phyloP scores from a whole-genome alignment of 2,888 invertebrate genomes.

The Agrotis puta region DNA sequence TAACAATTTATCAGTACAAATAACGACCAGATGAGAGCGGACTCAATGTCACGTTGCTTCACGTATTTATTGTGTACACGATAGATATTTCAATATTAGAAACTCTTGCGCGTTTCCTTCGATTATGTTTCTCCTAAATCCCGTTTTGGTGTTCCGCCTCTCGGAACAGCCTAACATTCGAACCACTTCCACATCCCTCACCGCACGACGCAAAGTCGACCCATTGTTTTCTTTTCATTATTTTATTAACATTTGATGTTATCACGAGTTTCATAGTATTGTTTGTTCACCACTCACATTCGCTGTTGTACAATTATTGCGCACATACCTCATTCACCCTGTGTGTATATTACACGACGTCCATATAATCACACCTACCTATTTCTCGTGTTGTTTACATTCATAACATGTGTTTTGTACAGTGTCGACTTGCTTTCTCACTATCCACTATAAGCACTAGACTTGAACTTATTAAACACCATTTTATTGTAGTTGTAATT shows the following conservation, averaged over 20 bases:
- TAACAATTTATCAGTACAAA: slow-evolving; percentile 74
- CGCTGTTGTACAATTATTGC: slow-evolving; percentile 70
- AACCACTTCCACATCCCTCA: slow-evolving; percentile 73
- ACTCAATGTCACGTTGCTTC: slow-evolving; percentile 72
- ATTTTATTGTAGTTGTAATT: slow-evolving; percentile 50
- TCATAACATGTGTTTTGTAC: slow-evolving; percentile 67
- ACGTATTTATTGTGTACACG: slow-evolving; percentile 69
- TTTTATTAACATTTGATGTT: slow-evolving; percentile 71
- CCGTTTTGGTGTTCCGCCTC: slow-evolving; percentile 40
- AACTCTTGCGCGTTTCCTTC: slow-evolving; percentile 50
- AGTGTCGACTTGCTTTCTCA: slow-evolving; percentile 69
- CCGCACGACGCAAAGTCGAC: slow-evolving; percentile 87
- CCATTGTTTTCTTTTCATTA: slow-evolving; percentile 82
- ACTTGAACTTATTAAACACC: slow-evolving; percentile 45
- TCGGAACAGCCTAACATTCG: slow-evolving; percentile 48
- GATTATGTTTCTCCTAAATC: slow-evolving; percentile 37
- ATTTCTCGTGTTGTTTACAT: slow-evolving; percentile 68
- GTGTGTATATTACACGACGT: slow-evolving; percentile 64
- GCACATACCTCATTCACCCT: slow-evolving; percentile 69
- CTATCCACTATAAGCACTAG: slow-evolving; percentile 65
- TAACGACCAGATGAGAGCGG: slow-evolving; percentile 68
- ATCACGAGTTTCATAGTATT: slow-evolving; percentile 61
- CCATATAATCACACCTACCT: slow-evolving; percentile 64
- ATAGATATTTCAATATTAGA: slow-evolving; percentile 61
- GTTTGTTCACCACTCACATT: slow-evolving; percentile 65